Base-by-base conservation (phyloP, 1,140 invertebrate genomes). In the Drosophila athabasca region DNA sequence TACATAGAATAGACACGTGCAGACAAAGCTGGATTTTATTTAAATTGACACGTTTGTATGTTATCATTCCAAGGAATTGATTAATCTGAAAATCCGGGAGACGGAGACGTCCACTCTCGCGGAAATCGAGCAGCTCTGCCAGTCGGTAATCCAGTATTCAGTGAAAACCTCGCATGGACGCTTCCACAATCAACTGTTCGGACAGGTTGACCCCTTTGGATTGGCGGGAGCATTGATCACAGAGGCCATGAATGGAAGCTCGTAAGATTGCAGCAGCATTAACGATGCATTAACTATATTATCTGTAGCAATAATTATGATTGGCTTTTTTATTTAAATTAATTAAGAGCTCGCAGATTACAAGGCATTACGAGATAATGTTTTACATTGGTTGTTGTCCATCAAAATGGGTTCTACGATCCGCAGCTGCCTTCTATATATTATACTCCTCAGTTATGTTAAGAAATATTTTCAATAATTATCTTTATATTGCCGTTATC, bases 151-250 rank as follows among this genome's bases (percentile, higher is more conserved):
- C 31, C 90, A 93, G 53, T 95, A 94, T 90, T 96, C 95, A 45
- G 95, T 96, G 0, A 95, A 95, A 80, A 96, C 96, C 0, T 94
- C 93, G 59, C 95, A 95, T 91, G 93, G 93, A 1, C 93, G 94
- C 64, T 96, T 96, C 90, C 93, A 95, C 71, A 97, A 96, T 92
- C 96, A 96, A 90, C 92, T 97, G 2, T 96, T 94, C 79, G 95
- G 94, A n/a, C 95, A 94, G 17, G 90, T 94, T 1, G 96, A 97
- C 90, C 93, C 94, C 6, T 96, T 95, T 80, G 96, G 95, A 6
- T 82, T 97, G 43, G 94, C 94, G n/a, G 96, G 94, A 5, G 92
- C 95, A 11, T 96, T 95, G 94, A 92, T 97, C 24, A 93, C 95
- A 2, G 96, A 96, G 66, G 94, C 95, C 4, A 93, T 96, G 57